Conservation (phyloP, 2,113 vertebrate species). For the Tupaia chinensis region DNA sequence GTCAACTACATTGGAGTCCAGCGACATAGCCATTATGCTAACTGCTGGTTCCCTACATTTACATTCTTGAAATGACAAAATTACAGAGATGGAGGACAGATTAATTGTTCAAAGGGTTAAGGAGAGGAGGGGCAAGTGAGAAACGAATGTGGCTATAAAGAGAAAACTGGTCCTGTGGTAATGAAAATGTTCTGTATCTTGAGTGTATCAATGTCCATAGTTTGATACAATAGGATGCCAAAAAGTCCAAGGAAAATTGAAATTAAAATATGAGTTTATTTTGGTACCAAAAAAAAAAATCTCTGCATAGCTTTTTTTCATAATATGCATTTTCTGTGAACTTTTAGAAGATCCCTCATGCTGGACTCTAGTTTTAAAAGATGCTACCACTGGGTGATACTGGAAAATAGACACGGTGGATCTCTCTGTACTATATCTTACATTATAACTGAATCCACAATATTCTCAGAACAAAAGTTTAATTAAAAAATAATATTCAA, state of each 20-base stretch:
- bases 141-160: background rate
- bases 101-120: background rate
- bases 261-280: no score
- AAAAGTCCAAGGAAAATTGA: no score
- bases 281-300: no score
- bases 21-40: no score
- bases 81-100: background rate
- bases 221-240: background rate
- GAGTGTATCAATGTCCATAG: background rate
- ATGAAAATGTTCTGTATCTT: background rate
- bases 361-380: background rate
- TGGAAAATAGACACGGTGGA: background rate
- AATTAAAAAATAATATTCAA: background rate
- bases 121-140: background rate
- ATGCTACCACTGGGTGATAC: background rate
- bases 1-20: no score
- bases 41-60: background rate
- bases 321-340: no score
- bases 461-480: slow-evolving; percentile 5
- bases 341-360: no score
- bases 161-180: background rate
- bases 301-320: no score
- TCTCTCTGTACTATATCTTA: background rate
- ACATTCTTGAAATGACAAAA: background rate
- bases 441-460: background rate